Base-by-base conservation (phyloP, 1,140 invertebrate species). In the Aphis gossypii region DNA sequence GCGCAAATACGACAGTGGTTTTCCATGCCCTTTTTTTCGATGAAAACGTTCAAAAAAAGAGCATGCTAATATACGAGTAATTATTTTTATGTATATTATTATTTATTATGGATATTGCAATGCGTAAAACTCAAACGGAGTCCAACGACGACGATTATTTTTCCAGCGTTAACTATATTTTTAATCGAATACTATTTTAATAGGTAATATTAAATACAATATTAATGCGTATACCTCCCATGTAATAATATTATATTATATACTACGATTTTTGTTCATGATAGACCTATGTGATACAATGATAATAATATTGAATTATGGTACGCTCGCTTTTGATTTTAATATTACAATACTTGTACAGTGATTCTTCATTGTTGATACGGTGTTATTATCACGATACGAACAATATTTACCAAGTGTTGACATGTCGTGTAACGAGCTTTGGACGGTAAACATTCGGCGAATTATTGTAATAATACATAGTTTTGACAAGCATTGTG, bases 401-500 rank as follows among this genome's bases (percentile, higher is more conserved):
- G 60, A 76, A 76, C 60, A n/a, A 76, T 76, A 18, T 76, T 14
- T 35, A 18, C n/a, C 18, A n/a, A 35, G 60, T n/a, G 14, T 35
- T 48, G 83, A 25, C 83, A 20, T 51, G 41, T 18, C 38, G 20
- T 21, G n/a, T 38, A 11, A 0, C n/a, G 21, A 38, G 21, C 35
- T 89, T 54, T 38, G n/a, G 46, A 38, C 48, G 87, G 46, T 54
- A 89, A 89, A 54, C 87, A 89, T n/a, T 21, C 20, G 48, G 30
- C 1, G 44, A n/a, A 87, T 23, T 23, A 41, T 83, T 86, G 46
- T 86, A 41, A 86, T 44, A 30, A 9, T n/a, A 86, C 30, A 86
- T 54, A 89, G 48, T 89, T 89, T 89, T 21, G 48, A 89, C 87
- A 89, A 89, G 87, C n/a, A 89, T 89, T 89, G 87, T 89, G 87